Evolutionary conservation across 2,797 vertebrate genomes (phyloP).

Genomic region (Pseudochromis fuscus): DNA sequence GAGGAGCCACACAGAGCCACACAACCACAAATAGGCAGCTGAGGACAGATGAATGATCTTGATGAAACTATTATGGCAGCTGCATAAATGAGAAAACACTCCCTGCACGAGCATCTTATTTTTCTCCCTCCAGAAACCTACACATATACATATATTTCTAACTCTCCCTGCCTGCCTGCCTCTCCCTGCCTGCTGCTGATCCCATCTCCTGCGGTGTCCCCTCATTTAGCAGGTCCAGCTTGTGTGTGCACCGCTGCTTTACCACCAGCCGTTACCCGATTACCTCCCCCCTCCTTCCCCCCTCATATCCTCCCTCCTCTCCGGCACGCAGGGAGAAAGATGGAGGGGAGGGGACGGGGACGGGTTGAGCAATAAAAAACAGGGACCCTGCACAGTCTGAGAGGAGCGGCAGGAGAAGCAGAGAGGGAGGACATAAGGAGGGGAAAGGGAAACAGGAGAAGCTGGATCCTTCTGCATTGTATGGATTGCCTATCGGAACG

Average conservation of each 20-base stretch:
- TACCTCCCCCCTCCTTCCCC: constrained; percentile 35
- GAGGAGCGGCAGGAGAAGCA: constrained; percentile 47
- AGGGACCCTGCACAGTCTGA: constrained; percentile 72
- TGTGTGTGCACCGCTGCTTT: constrained; percentile 55
- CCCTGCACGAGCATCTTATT: constrained; percentile 13
- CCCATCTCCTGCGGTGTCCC: constrained; percentile 44
- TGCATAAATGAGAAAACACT: constrained; percentile 45
- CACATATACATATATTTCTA: no score
- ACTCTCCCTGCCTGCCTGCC: constrained; percentile 26
- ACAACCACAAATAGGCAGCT: constrained; percentile 41
- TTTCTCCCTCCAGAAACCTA: no score
- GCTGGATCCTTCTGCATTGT: constrained; percentile 69
- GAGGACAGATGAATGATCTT: constrained; percentile 54
- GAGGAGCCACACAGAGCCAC: constrained; percentile 67
- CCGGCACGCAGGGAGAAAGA: constrained; percentile 56
- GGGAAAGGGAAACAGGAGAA: constrained; percentile 26
- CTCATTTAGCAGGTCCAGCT: constrained; percentile 59
- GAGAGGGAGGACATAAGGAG: constrained; percentile 30
- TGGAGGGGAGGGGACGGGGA: constrained; percentile 69
- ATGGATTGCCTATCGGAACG: constrained; percentile 70
- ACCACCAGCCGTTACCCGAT: constrained; percentile 68
- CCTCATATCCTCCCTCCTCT: constrained; percentile 39
- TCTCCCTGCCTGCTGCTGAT: constrained; percentile 37
- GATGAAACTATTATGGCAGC: constrained; percentile 52
- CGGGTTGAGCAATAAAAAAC: constrained; percentile 81